These are phyloP conservation scores for Masnerella sp. DNA, from an alignment of 2,888 invertebrate genomes.

Conservation along the genomic window DNA sequence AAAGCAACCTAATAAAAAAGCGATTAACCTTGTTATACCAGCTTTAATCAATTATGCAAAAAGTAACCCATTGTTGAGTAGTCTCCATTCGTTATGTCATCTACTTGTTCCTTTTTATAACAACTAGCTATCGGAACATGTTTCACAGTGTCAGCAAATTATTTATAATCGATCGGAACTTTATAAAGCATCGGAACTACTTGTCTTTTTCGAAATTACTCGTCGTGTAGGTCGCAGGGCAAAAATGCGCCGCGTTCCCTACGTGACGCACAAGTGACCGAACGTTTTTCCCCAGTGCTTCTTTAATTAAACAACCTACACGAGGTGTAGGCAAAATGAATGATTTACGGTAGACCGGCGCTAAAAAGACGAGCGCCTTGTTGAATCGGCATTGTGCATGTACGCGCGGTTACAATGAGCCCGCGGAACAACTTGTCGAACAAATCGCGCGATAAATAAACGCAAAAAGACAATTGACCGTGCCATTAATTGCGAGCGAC, in stretches of 20 bases:
- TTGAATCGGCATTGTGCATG: conserved; percentile 7
- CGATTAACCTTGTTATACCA: no score
- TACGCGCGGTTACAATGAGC: conserved; percentile 10
- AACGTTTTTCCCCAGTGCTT: conserved; percentile 34
- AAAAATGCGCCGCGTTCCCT: conserved; percentile 37
- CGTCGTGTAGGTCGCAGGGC: conserved; percentile 24
- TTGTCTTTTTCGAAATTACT: conserved; percentile 28
- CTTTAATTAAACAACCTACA: conserved; percentile 43
- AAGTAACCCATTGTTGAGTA: no score
- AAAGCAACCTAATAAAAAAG: no score
- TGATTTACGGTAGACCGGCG: conserved; percentile 26
- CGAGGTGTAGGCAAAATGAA: conserved; percentile 45
- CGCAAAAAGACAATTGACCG: conserved; percentile 25
- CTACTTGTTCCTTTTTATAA: no score
- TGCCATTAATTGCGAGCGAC: conserved; percentile 34
- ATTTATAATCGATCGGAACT: conserved; percentile 49
- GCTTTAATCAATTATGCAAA: no score
- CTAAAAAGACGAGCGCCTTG: conserved; percentile 33
- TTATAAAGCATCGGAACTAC: conserved; percentile 48
- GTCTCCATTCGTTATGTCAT: no score
- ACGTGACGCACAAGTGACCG: conserved; percentile 19
- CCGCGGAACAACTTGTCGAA: conserved; percentile 33
- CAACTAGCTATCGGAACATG: no score
- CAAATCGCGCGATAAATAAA: conserved; percentile 47
- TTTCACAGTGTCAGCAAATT: conserved; percentile 36